Evolutionary conservation across 2,888 invertebrate genomes (phyloP).

Genomic region (Athripsodes cinereus): DNA sequence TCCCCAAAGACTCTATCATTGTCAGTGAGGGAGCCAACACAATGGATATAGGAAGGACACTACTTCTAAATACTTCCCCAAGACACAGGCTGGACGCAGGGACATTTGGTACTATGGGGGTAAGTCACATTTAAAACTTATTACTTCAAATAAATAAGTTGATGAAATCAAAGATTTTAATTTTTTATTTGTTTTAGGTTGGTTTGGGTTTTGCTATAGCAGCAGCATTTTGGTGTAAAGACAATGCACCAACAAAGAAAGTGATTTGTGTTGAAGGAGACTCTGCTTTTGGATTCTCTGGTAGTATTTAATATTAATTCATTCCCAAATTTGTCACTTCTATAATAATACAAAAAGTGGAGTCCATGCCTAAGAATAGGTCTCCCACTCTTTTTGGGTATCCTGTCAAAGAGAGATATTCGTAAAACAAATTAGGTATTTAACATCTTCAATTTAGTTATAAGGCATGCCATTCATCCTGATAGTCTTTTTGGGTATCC

Average conservation of each 20-base stretch:
- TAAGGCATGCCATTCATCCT: too few relatives aligned
- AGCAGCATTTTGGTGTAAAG: slow-evolving; percentile 83
- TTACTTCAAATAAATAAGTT: too few relatives aligned
- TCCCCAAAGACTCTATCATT: slow-evolving; percentile 81
- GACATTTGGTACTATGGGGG: slow-evolving; percentile 96
- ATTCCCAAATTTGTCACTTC: too few relatives aligned
- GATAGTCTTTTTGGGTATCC: too few relatives aligned
- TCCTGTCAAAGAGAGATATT: too few relatives aligned
- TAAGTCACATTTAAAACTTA: too few relatives aligned
- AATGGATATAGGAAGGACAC: slow-evolving; percentile 94
- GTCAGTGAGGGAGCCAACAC: slow-evolving; percentile 98
- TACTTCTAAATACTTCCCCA: slow-evolving; percentile 77
- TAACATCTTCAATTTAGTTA: too few relatives aligned
- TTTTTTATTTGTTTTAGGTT: slow-evolving; percentile 43
- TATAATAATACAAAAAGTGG: too few relatives aligned
- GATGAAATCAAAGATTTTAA: not conserved
- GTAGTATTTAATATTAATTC: slow-evolving; percentile 46
- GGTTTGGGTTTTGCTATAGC: slow-evolving; percentile 90
- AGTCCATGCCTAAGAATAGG: too few relatives aligned
- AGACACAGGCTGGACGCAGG: slow-evolving; percentile 91
- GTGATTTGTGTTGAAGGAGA: slow-evolving; percentile 95
- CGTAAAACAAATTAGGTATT: too few relatives aligned
- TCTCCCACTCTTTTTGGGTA: too few relatives aligned
- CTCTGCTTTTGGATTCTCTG: slow-evolving; percentile 96
- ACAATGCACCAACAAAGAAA: slow-evolving; percentile 70